These are phyloP conservation scores for Mylabris sibirica DNA, from an alignment of 2,888 invertebrate species.

Conservation along the genomic window DNA sequence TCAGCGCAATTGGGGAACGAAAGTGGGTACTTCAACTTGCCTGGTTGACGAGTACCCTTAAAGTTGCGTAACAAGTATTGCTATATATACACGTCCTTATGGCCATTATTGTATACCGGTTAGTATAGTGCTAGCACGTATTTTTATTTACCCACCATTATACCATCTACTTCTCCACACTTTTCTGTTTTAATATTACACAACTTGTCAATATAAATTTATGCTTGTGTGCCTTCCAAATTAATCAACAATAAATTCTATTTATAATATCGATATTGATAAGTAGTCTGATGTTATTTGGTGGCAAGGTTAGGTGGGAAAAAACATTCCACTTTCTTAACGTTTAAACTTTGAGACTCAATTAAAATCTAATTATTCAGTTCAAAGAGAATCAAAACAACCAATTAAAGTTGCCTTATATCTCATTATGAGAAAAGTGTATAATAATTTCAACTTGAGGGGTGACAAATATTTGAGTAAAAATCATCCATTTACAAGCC, in stretches of 20 bases:
- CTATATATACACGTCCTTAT: conserved; percentile 31
- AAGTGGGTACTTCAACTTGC: conserved; percentile 41
- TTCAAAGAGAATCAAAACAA: conserved; percentile 12
- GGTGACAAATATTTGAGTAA: background rate
- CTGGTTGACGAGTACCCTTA: conserved; percentile 40
- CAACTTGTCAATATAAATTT: background rate
- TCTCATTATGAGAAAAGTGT: background rate
- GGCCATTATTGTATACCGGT: conserved; percentile 24
- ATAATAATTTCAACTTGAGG: background rate
- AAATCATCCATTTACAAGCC: background rate
- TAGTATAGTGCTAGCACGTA: background rate
- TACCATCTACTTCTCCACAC: background rate
- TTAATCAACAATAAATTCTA: background rate
- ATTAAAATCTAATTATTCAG: conserved; percentile 14
- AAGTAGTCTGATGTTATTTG: background rate
- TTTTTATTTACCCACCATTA: conserved; percentile 18
- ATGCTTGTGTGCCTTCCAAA: background rate
- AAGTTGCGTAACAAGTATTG: conserved; percentile 44
- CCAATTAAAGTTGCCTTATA: conserved; percentile 12
- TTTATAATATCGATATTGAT: background rate
- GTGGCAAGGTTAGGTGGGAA: background rate
- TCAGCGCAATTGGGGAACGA: conserved; percentile 34
- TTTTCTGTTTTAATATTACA: background rate
- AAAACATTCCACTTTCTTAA: background rate
- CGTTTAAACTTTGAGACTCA: background rate